Conservation (phyloP, 2,888 invertebrate genomes). For the Pharmacophagus antenor region DNA sequence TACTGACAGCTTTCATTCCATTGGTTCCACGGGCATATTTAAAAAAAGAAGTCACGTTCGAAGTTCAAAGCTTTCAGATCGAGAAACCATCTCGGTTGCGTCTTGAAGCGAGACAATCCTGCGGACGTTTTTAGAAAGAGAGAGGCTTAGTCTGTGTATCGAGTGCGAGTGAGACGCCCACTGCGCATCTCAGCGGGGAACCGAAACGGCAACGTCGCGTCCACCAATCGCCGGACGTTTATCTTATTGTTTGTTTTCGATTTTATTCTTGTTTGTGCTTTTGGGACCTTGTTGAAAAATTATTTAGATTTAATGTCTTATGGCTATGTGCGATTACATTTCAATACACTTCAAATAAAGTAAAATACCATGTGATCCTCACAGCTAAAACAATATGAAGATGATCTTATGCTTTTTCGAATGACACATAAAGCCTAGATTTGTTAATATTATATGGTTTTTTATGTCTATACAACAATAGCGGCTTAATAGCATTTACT, state of each 20-base stretch:
- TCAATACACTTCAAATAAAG: not conserved
- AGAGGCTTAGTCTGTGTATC: slow-evolving; percentile 36
- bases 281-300: slow-evolving; percentile 37
- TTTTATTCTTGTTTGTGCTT: slow-evolving; percentile 53
- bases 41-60: slow-evolving; percentile 64
- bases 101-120: slow-evolving; percentile 78
- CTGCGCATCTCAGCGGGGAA: slow-evolving; percentile 66
- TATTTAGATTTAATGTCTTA: slow-evolving; percentile 37
- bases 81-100: slow-evolving; percentile 74
- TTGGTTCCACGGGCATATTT: slow-evolving; percentile 50
- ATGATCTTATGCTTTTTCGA: too few species aligned
- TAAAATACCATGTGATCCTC: too few species aligned
- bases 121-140: slow-evolving; percentile 62
- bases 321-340: not conserved
- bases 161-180: slow-evolving; percentile 46
- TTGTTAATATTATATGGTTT: too few species aligned
- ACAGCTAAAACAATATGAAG: too few species aligned
- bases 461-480: too few species aligned
- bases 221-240: slow-evolving; percentile 71
- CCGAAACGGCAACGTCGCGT: slow-evolving; percentile 75
- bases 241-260: slow-evolving; percentile 61
- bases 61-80: slow-evolving; percentile 72
- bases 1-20: slow-evolving; percentile 45
- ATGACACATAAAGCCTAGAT: too few species aligned
- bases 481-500: too few species aligned